phyloP scores from a whole-genome alignment of 23 tunicate species.

The Phallusia fumigata region DNA sequence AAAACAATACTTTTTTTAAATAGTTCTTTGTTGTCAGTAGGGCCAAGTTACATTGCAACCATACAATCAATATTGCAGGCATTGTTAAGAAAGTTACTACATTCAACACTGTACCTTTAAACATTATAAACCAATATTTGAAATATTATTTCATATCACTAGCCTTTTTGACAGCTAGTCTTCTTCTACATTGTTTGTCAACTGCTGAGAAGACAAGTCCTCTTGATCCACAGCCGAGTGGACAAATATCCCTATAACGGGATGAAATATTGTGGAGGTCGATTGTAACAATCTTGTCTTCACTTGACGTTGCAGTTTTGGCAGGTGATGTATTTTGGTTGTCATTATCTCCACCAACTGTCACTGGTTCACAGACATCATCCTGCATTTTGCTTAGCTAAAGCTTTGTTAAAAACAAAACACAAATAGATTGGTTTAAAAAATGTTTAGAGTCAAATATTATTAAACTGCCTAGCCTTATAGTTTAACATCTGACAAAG shows the following conservation, averaged over 20 bases:
- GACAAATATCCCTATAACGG: constrained; percentile 68
- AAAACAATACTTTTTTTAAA: too few species aligned
- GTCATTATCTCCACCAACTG: constrained; percentile 25
- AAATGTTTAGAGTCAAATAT: background rate
- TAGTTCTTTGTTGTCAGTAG: too few species aligned
- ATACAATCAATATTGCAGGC: too few species aligned
- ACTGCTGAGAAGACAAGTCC: constrained; percentile 71
- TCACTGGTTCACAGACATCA: constrained; percentile 19
- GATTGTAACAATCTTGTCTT: constrained; percentile 32
- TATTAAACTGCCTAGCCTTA: background rate
- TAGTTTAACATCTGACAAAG: too few species aligned
- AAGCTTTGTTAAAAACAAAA: constrained; percentile 18
- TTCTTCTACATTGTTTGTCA: constrained; percentile 60
- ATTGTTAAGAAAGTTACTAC: too few species aligned
- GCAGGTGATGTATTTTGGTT: constrained; percentile 12
- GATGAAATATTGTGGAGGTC: constrained; percentile 56
- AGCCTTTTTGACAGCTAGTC: constrained; percentile 82
- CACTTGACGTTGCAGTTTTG: constrained; percentile 3
- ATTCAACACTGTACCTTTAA: too few species aligned
- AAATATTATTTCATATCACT: background rate
- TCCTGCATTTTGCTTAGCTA: constrained; percentile 39
- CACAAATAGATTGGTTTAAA: background rate
- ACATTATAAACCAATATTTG: too few species aligned
- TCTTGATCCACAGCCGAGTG: constrained; percentile 75
- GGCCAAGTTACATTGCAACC: too few species aligned